Evolutionary conservation across 2,113 vertebrate species (phyloP), one percentile per base, ranked within the genome.

Genomic region (Seriola quinqueradiata): DNA sequence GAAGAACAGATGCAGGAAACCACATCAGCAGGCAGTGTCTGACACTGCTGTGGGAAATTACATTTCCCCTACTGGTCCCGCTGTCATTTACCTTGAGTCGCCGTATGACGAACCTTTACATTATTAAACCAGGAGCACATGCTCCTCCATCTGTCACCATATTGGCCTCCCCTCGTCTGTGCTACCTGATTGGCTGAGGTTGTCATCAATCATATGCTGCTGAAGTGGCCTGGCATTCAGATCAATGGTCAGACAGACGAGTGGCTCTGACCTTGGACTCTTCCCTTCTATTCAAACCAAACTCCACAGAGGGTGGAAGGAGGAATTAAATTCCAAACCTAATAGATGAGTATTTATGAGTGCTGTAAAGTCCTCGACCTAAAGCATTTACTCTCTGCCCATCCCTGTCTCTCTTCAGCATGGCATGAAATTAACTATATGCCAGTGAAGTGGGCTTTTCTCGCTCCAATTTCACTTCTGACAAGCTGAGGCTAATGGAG

Each of bases 281-380:
- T 19, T 75, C 40, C 21, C 4, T 66, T 63, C 60, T 19, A 6
- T 46, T 70, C 34, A 72, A 64, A 83, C 68, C 54, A 59, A 84
- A 66, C 66, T 63, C 76, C 54, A 11, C 32, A 12, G 36, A 65
- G 42, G 59, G 13, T 34, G 8, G 44, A 67, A 23, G 76, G 64
- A 63, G 69, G 23, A 75, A 76, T 84, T 81, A 23, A 80, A 79
- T 77, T 44, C 70, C 40, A 69, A 61, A 86, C 79, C 85, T 71
- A 90, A 91, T 75, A 60, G 21, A 80, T 78, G 80, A 82, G 81
- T 83, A 78, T 94, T 93, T 87, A 92, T 68, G 82, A 90, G 75
- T 17, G 77, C 66, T 70, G 61, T 75, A 81, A 90, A 89, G 76
- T 66, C 72, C 70, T 69, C 74, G 14, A 85, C 83, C 86, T 82